Conservation (phyloP, 2,888 invertebrate species). For the Oligia latruncula region DNA sequence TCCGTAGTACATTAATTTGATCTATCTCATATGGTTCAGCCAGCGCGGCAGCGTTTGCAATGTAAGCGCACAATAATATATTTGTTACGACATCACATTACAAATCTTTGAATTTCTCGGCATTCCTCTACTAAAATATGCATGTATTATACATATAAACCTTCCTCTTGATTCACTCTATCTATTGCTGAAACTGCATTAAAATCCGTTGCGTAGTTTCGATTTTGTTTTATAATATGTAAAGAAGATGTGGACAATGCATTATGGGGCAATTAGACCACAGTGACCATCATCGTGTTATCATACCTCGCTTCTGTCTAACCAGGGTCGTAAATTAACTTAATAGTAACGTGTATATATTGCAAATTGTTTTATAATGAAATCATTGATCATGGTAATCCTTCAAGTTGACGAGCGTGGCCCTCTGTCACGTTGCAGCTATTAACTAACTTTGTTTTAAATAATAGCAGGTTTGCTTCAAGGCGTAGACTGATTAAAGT, state of each 20-base stretch:
- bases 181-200: no score
- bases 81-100: no score
- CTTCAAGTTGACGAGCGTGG: conserved; percentile 64
- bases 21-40: no score
- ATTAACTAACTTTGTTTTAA: conserved; percentile 62
- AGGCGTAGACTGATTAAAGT: conserved; percentile 36
- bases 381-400: conserved; percentile 60
- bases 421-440: conserved; percentile 67
- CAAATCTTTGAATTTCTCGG: no score
- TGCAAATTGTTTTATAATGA: conserved; percentile 63
- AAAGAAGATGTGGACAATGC: background rate
- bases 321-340: conserved; percentile 54
- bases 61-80: no score
- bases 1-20: no score
- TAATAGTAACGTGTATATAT: conserved; percentile 52
- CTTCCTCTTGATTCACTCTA: no score
- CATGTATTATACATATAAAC: no score
- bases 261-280: conserved; percentile 20
- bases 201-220: no score
- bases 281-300: conserved; percentile 24
- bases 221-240: no score
- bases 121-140: no score
- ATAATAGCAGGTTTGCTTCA: conserved; percentile 39
- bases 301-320: conserved; percentile 49
- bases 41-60: no score